Percentiles rank a stretch among this genome's conserved stretches.
phyloP scores from a whole-genome alignment of 2,888 invertebrate genomes.

The Cetonia aurata region DNA sequence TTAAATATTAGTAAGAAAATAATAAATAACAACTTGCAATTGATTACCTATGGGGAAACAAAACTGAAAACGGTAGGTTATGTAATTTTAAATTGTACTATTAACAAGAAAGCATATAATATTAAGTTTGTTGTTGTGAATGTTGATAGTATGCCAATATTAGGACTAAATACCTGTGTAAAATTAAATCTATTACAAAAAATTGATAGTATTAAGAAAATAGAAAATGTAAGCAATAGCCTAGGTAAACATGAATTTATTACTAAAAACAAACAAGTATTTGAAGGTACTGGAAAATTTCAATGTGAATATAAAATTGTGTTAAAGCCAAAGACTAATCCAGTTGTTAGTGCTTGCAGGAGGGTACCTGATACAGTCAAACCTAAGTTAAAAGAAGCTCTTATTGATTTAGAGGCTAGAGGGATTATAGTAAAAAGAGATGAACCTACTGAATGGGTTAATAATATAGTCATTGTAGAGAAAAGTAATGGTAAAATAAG shows the following conservation, averaged over 20 bases:
- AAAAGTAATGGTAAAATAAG: slow-evolving; percentile 29
- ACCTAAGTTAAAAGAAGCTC: background rate
- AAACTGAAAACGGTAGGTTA: background rate
- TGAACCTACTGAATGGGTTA: slow-evolving; percentile 4
- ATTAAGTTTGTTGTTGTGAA: slow-evolving; percentile 1
- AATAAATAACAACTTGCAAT: background rate
- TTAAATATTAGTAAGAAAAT: background rate
- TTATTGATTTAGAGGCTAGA: background rate
- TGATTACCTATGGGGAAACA: background rate
- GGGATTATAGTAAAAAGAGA: background rate
- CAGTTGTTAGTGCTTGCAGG: background rate
- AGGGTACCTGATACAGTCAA: slow-evolving; percentile 1
- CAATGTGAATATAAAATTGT: slow-evolving; percentile 8
- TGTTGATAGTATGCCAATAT: slow-evolving; percentile 9
- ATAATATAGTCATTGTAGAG: slow-evolving; percentile 21
- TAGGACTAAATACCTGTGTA: slow-evolving; percentile 2
- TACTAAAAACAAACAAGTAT: slow-evolving; percentile 2
- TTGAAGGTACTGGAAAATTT: slow-evolving; percentile 13
- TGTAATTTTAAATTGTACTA: background rate
- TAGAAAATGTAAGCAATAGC: background rate
- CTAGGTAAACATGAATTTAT: background rate
- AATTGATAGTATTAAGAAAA: background rate
- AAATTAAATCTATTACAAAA: slow-evolving; percentile 1
- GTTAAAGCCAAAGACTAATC: background rate
- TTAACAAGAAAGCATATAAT: background rate